phyloP scores from a whole-genome alignment of 2,888 invertebrate species.

The Mayetiola destructor region DNA sequence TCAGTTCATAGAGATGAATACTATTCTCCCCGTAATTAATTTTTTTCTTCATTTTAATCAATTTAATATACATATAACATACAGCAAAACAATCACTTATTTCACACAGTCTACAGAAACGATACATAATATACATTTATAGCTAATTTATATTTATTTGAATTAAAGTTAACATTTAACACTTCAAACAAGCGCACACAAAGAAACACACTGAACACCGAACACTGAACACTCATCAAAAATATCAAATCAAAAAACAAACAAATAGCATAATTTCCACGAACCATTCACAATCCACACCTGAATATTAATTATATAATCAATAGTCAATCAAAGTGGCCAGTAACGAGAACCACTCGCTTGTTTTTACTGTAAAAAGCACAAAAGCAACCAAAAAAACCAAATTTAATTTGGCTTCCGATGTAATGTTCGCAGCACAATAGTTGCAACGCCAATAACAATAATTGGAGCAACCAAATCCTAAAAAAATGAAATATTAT shows the following conservation, averaged over 20 bases:
- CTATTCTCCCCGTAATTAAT: slow-evolving; percentile 4
- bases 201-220: no score
- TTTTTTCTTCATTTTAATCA: not conserved
- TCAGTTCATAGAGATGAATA: slow-evolving; percentile 5
- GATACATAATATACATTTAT: no score
- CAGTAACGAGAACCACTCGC: not conserved
- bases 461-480: not conserved
- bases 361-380: not conserved
- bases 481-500: not conserved
- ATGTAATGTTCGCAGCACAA: not conserved
- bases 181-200: no score
- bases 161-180: no score
- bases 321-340: not conserved
- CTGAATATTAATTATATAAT: not conserved
- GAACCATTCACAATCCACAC: not conserved
- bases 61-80: not conserved
- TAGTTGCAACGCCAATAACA: not conserved
- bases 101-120: not conserved
- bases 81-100: not conserved
- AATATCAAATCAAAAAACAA: no score
- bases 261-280: no score
- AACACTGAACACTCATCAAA: no score
- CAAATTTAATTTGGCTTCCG: no score
- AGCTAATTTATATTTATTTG: no score
- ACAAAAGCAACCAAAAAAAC: not conserved